These are phyloP conservation scores for Acropora yongei DNA, from an alignment of 64 coral and sea anemone genomes.

Conservation along the genomic window DNA sequence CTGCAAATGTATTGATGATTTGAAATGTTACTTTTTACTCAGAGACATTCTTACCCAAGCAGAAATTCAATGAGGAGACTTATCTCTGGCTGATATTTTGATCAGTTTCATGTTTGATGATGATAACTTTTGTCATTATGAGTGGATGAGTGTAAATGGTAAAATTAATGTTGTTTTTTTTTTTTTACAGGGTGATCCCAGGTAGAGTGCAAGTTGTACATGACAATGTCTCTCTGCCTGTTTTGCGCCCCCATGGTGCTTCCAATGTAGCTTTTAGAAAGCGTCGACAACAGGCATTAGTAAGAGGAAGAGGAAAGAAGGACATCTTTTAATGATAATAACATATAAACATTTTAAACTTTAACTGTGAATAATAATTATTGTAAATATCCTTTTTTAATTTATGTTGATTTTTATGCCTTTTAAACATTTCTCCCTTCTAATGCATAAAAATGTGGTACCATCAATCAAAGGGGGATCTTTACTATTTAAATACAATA, in stretches of 20 bases:
- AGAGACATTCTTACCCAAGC: not conserved
- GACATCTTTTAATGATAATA: constrained; percentile 40
- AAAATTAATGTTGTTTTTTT: not conserved
- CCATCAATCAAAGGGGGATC: not conserved
- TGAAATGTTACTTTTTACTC: not conserved
- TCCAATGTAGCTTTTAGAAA: constrained; percentile 73
- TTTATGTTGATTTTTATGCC: not conserved
- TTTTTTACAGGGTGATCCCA: constrained; percentile 38
- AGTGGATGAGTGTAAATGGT: not conserved
- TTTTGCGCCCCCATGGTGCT: constrained; percentile 74
- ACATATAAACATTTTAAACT: not conserved
- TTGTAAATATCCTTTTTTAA: constrained; percentile 32
- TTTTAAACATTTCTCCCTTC: not conserved
- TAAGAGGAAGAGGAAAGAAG: constrained; percentile 81
- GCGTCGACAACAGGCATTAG: constrained; percentile 79
- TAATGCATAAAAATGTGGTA: not conserved
- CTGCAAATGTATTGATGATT: no score
- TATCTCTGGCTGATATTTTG: no score
- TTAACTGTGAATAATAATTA: constrained; percentile 7
- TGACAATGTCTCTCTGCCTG: constrained; percentile 81
- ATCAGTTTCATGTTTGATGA: no score
- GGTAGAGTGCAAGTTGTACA: constrained; percentile 56
- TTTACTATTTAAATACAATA: constrained; percentile 31
- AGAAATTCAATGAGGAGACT: no score
- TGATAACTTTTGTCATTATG: no score